phyloP scores from a whole-genome alignment of 2,797 vertebrate genomes.

The Bradypus variegatus region DNA sequence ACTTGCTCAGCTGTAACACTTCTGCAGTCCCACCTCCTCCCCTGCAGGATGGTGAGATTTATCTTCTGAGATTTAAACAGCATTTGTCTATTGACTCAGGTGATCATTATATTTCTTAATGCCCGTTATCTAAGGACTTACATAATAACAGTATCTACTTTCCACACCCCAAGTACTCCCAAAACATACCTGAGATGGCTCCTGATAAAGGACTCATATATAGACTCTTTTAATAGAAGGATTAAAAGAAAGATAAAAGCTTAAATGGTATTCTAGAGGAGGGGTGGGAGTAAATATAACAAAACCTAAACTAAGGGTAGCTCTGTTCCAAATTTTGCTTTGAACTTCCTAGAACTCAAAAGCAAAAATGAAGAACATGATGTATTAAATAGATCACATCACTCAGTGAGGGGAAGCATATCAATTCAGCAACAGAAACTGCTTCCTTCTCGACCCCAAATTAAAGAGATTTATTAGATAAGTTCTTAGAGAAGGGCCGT shows the following conservation, averaged over 20 bases:
- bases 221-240: not conserved
- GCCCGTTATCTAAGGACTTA: not conserved
- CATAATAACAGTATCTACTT: not conserved
- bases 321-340: not conserved
- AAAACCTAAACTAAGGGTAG: not conserved
- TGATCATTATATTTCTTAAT: not conserved
- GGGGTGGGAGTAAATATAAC: too few species aligned
- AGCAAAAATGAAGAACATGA: not conserved
- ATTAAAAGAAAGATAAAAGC: not conserved
- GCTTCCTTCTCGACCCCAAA: not conserved
- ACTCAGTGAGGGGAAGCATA: not conserved
- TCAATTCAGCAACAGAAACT: not conserved
- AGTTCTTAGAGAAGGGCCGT: not conserved
- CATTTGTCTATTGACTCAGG: not conserved
- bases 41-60: not conserved
- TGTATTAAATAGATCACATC: not conserved
- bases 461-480: not conserved
- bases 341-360: not conserved
- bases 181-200: not conserved
- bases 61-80: not conserved
- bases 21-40: not conserved
- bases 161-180: not conserved
- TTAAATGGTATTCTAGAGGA: accelerated
- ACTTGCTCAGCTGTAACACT: not conserved
- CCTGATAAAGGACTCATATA: not conserved